Evolutionary conservation across 1,140 invertebrate genomes (phyloP).

Genomic region (Drosophila ohnishii): DNA sequence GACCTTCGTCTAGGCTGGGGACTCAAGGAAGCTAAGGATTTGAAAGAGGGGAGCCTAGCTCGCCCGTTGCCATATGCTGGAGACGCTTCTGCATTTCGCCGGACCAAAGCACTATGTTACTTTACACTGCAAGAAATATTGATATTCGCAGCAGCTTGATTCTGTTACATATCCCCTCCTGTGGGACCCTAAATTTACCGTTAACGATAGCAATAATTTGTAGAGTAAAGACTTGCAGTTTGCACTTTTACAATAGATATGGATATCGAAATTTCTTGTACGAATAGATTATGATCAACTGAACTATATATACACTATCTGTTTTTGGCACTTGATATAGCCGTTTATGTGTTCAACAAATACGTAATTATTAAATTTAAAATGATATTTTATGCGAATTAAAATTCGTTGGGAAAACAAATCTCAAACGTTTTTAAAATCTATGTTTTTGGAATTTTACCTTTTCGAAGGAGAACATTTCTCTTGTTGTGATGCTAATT

Average conservation of each 20-base stretch:
- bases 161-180: slow-evolving; percentile 30
- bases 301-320: background rate
- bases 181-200: slow-evolving; percentile 8
- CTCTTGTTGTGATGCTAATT: background rate
- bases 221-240: slow-evolving; percentile 35
- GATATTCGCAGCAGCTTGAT: slow-evolving; percentile 36
- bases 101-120: slow-evolving; percentile 64
- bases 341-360: slow-evolving; percentile 25
- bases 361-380: slow-evolving; percentile 25
- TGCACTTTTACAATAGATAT: slow-evolving; percentile 21
- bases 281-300: slow-evolving; percentile 5
- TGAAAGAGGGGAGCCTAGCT: slow-evolving; percentile 25
- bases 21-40: background rate
- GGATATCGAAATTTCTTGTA: background rate
- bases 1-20: slow-evolving; percentile 66
- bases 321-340: slow-evolving; percentile 14
- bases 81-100: slow-evolving; percentile 60
- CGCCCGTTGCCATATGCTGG: slow-evolving; percentile 27
- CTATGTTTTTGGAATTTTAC: background rate
- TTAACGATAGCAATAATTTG: background rate
- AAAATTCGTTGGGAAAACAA: no score
- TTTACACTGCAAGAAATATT: slow-evolving; percentile 28
- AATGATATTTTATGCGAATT: background rate
- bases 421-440: background rate
- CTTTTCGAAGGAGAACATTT: background rate